A percentile compares a stretch with the other conserved stretches of the same genome.
Conservation (phyloP, 2,797 vertebrate species). For the Pelobates cultripes region DNA sequence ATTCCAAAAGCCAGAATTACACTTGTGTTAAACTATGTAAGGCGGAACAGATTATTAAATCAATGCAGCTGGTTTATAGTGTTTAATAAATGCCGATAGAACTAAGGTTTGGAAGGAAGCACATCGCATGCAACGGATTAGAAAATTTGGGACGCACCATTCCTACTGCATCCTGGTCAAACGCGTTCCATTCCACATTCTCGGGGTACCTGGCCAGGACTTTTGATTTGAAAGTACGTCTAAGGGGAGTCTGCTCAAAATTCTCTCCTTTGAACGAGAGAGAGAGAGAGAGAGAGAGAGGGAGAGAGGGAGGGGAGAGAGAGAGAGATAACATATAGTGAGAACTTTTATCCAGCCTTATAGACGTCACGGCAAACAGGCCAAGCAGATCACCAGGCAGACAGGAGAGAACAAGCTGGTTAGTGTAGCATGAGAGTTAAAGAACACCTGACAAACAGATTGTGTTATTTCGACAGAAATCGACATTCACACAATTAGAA, state of each 20-base stretch:
- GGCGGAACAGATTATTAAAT: too few species aligned
- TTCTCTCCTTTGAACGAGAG: slow-evolving; percentile 86
- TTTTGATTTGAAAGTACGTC: slow-evolving; percentile 98
- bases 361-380: slow-evolving; percentile 18
- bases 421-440: not conserved
- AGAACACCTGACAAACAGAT: not conserved
- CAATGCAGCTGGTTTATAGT: too few species aligned
- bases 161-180: slow-evolving; percentile 99
- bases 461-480: too few species aligned
- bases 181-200: slow-evolving; percentile 98
- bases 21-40: too few species aligned
- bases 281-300: not conserved
- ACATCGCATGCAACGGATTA: too few species aligned
- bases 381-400: not conserved
- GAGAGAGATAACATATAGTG: too few species aligned
- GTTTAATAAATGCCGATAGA: too few species aligned
- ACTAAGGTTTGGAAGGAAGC: too few species aligned
- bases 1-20: too few species aligned
- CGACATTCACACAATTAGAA: not conserved
- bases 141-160: slow-evolving; percentile 80
- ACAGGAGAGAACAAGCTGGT: not conserved
- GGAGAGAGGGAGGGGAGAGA: too few species aligned
- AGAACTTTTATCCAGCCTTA: not conserved
- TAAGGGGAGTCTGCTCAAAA: slow-evolving; percentile 98
- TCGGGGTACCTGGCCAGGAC: slow-evolving; percentile 96